A percentile compares a stretch with the other conserved stretches of the same genome.
Evolutionary conservation across 2,113 vertebrate genomes (phyloP).

Genomic region (Xyliphius kryptos): DNA sequence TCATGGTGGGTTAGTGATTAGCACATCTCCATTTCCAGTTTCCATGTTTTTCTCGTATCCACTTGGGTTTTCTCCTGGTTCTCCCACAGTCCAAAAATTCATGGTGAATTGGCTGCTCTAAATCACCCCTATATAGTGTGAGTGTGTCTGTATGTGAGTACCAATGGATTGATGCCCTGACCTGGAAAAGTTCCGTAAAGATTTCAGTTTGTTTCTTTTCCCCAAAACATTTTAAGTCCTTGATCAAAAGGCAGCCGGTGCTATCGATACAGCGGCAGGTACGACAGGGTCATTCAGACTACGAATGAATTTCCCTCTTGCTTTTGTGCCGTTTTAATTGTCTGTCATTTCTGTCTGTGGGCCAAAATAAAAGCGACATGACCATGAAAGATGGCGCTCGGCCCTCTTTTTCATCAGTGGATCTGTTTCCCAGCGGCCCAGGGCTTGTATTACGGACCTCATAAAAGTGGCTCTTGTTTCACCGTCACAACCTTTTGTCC

Average conservation of each 20-base stretch:
- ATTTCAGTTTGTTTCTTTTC: constrained; percentile 1
- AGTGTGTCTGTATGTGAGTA: too few species aligned
- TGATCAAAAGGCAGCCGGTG: constrained; percentile 62
- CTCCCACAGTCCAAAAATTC: too few species aligned
- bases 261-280: constrained; percentile 37
- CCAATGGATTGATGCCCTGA: too few species aligned
- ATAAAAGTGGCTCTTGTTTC: constrained; percentile 73
- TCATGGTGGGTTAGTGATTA: too few species aligned
- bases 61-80: too few species aligned
- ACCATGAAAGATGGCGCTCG: constrained; percentile 79
- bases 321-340: constrained; percentile 79
- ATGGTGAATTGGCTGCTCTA: too few species aligned
- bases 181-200: neutral
- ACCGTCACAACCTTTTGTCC: constrained; percentile 62
- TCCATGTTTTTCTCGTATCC: too few species aligned
- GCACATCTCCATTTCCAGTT: too few species aligned
- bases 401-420: constrained; percentile 74
- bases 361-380: constrained; percentile 77
- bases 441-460: constrained; percentile 72
- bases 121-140: too few species aligned
- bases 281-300: constrained; percentile 39
- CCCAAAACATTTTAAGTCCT: constrained; percentile 22
- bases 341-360: constrained; percentile 77
- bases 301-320: constrained; percentile 70
- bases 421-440: constrained; percentile 73